These are phyloP conservation scores for Philopotamus ludificatus DNA, from an alignment of 1,140 invertebrate species.

Conservation along the genomic window DNA sequence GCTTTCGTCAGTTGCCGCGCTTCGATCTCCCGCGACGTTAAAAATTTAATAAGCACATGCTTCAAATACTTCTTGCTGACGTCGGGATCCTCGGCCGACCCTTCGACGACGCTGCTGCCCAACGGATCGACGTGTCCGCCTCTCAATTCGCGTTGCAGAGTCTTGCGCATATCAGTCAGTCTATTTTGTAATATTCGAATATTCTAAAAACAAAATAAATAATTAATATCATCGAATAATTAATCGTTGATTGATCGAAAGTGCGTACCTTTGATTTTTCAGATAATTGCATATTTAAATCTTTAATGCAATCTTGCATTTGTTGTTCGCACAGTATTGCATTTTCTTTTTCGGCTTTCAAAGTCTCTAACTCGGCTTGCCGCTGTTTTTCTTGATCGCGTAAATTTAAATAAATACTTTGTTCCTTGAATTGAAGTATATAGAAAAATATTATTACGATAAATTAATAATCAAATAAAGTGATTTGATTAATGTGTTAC, in stretches of 20 bases:
- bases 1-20: conserved; percentile 87
- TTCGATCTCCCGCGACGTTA: conserved; percentile 84
- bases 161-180: conserved; percentile 86
- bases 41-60: conserved; percentile 89
- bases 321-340: conserved; percentile 32
- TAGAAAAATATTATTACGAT: no score
- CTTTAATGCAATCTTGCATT: conserved; percentile 36
- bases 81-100: conserved; percentile 63
- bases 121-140: conserved; percentile 47
- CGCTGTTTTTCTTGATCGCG: conserved; percentile 28
- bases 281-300: conserved; percentile 36
- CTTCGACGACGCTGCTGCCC: conserved; percentile 53
- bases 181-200: conserved; percentile 86
- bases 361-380: conserved; percentile 31
- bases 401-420: conserved; percentile 18
- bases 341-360: conserved; percentile 33
- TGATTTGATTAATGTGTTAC: not conserved
- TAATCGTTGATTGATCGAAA: not conserved
- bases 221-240: not conserved
- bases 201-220: conserved; percentile 60
- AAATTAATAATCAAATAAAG: conserved; percentile 1
- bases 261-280: conserved; percentile 50
- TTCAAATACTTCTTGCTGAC: conserved; percentile 79
- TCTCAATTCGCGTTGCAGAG: conserved; percentile 81
- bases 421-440: conserved; percentile 34